These are phyloP conservation scores for Chaetoderma sp. DNA, from an alignment of 2,888 invertebrate species.

Conservation along the genomic window DNA sequence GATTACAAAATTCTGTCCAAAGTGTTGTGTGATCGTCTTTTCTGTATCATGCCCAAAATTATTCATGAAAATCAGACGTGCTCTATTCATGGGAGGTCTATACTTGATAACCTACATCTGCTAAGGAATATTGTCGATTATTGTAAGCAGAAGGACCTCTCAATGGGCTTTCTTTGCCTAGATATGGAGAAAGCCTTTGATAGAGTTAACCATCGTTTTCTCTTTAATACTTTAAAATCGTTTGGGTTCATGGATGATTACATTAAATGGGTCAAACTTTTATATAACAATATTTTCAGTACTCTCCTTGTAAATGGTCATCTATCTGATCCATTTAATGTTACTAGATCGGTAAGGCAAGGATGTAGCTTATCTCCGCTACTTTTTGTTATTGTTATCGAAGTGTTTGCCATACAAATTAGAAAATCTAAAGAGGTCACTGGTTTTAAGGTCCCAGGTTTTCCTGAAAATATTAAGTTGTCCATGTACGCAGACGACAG, in stretches of 20 bases:
- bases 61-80: conserved; percentile 19
- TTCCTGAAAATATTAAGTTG: neutral
- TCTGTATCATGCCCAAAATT: conserved; percentile 9
- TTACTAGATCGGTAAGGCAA: conserved; percentile 13
- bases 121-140: conserved; percentile 23
- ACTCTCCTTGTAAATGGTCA: conserved; percentile 6
- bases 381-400: conserved; percentile 6
- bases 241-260: conserved; percentile 7
- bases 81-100: conserved; percentile 11
- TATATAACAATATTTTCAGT: conserved; percentile 1
- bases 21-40: conserved; percentile 12
- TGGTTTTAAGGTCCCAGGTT: conserved; percentile 9
- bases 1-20: conserved; percentile 25
- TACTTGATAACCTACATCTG: conserved; percentile 17
- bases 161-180: neutral
- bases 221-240: neutral
- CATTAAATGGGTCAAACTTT: conserved; percentile 3
- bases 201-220: conserved; percentile 10
- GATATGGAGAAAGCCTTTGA: conserved; percentile 27
- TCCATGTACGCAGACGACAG: conserved; percentile 8
- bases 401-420: conserved; percentile 3
- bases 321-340: conserved; percentile 1
- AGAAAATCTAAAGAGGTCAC: neutral
- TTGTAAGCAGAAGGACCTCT: conserved; percentile 4
- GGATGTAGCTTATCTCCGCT: conserved; percentile 14